Evolutionary conservation across 1,140 invertebrate genomes (phyloP).

Genomic region (Hypothenemus hampei): DNA sequence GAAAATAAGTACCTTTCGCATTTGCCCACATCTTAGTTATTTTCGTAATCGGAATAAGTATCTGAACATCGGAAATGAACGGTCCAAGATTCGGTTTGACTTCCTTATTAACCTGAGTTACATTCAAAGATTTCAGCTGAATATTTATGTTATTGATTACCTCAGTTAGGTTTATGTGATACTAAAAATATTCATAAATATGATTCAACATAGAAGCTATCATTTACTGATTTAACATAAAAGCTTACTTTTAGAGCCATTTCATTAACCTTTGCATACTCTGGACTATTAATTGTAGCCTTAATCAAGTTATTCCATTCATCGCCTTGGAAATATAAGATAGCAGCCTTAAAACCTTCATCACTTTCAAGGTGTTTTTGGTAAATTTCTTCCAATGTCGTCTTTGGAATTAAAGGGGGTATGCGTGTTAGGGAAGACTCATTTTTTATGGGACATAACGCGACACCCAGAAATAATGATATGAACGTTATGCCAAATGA

Average conservation of each 20-base stretch:
- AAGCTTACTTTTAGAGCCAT: slow-evolving; percentile 15
- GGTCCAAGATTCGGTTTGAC: slow-evolving; percentile 13
- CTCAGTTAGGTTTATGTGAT: slow-evolving; percentile 11
- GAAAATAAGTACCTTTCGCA: too few species aligned
- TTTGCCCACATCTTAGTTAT: slow-evolving; percentile 6
- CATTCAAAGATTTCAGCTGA: slow-evolving; percentile 2
- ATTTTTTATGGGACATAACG: too few species aligned
- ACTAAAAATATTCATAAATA: slow-evolving; percentile 15
- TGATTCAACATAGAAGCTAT: too few species aligned
- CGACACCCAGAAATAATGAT: neutral
- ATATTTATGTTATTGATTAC: slow-evolving; percentile 2
- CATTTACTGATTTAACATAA: neutral
- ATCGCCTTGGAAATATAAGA: slow-evolving; percentile 32
- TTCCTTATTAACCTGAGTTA: slow-evolving; percentile 4
- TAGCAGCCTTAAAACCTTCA: slow-evolving; percentile 32
- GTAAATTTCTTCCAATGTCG: slow-evolving; percentile 24
- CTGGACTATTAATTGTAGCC: slow-evolving; percentile 20
- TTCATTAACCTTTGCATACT: slow-evolving; percentile 18
- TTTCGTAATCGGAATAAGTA: slow-evolving; percentile 20
- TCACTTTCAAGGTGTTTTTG: slow-evolving; percentile 32
- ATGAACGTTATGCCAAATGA: neutral
- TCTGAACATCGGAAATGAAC: slow-evolving; percentile 29
- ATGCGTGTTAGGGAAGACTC: too few species aligned
- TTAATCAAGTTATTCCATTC: slow-evolving; percentile 27
- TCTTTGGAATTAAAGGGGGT: too few species aligned